A percentile compares a stretch with the other conserved stretches of the same genome.
Conservation (phyloP, 2,888 invertebrate species). For the Onthophagus sagittarius region DNA sequence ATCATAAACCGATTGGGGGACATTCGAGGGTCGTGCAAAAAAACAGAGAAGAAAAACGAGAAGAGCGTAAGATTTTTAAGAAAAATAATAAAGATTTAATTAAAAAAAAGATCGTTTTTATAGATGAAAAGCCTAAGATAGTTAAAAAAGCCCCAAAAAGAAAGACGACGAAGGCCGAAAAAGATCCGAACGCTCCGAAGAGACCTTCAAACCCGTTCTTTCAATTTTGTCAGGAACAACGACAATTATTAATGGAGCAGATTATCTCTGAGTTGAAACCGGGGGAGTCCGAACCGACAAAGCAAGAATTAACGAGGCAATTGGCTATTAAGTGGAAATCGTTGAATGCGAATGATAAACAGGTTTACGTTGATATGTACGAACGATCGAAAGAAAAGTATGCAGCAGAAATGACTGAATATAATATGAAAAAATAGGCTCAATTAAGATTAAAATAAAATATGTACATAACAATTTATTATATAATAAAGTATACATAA, state of each 20-base stretch:
- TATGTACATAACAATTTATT: constrained; percentile 13
- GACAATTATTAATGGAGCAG: constrained; percentile 68
- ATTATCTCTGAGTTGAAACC: constrained; percentile 55
- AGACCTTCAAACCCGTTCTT: constrained; percentile 78
- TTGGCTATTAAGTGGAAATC: constrained; percentile 72
- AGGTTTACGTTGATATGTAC: constrained; percentile 70
- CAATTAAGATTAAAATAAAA: constrained; percentile 14
- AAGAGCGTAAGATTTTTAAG: constrained; percentile 26
- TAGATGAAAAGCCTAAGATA: constrained; percentile 39
- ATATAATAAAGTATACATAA: constrained; percentile 20
- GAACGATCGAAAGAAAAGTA: constrained; percentile 76
- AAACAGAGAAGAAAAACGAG: constrained; percentile 42
- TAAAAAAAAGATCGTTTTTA: constrained; percentile 3
- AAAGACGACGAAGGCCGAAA: constrained; percentile 56
- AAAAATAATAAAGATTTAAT: neutral
- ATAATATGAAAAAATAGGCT: constrained; percentile 50
- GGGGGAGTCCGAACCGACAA: constrained; percentile 65
- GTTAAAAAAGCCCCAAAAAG: constrained; percentile 50
- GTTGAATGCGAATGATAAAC: constrained; percentile 65
- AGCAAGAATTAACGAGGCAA: constrained; percentile 72
- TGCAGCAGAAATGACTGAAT: constrained; percentile 68
- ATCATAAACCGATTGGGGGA: neutral
- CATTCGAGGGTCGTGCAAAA: constrained; percentile 34
- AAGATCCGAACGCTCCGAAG: constrained; percentile 74
- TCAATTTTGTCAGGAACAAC: constrained; percentile 75